Evolutionary conservation across 2,113 vertebrate genomes (phyloP).

Genomic region (Gnathonemus longibarbis): DNA sequence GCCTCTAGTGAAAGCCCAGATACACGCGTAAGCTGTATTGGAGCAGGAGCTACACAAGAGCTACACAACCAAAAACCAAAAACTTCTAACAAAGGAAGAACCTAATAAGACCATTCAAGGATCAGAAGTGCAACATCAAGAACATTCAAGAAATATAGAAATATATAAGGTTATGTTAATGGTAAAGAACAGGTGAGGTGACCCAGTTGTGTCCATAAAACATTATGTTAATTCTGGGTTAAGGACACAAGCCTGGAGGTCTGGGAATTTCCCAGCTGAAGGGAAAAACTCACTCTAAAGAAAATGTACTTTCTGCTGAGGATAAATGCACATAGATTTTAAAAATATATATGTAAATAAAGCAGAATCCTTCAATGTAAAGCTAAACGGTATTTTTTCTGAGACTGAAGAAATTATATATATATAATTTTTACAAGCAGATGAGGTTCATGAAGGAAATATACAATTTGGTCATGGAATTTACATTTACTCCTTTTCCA

Average conservation of each 20-base stretch:
- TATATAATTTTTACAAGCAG: background rate
- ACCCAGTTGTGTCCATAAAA: background rate
- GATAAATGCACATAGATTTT: background rate
- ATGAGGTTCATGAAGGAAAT: background rate
- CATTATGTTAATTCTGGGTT: background rate
- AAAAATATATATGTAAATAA: background rate
- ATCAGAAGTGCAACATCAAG: background rate
- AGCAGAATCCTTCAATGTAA: background rate
- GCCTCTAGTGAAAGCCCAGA: background rate
- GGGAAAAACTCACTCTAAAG: background rate
- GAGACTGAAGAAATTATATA: background rate
- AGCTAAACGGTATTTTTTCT: background rate
- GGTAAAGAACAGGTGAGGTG: background rate
- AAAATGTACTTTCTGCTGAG: background rate
- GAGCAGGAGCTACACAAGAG: background rate
- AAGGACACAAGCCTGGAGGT: background rate
- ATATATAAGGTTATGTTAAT: background rate
- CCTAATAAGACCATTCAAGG: background rate
- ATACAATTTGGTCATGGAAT: background rate
- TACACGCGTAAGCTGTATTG: background rate
- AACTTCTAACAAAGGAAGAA: background rate
- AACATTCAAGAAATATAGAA: background rate
- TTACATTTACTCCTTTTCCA: background rate
- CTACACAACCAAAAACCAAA: background rate
- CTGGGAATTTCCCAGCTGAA: background rate